Base-by-base conservation (phyloP, 2,888 invertebrate species). In the Dorcus parallelipipedus region DNA sequence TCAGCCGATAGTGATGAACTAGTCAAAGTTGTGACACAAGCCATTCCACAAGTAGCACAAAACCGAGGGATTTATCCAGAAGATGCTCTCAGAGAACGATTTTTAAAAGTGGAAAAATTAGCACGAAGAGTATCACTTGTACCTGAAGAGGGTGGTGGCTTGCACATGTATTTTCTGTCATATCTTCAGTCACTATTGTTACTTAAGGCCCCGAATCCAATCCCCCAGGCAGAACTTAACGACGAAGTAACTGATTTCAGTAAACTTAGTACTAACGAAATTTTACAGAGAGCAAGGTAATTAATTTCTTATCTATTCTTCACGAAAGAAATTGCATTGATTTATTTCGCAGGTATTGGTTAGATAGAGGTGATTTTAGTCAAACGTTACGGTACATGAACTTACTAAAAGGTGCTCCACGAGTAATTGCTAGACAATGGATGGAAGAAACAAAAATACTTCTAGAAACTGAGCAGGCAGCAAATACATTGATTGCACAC, bases 381-480 rank as follows among this genome's bases (percentile, higher is more conserved):
- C 86, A 88, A 76, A 91, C 96, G 0, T 79, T 97, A 8, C 86
- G 88, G 56, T 96, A 95, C 78, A 90, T 94, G 82, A 90, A 90
- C 73, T 84, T 95, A 26, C 80, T 98, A 59, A 82, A 88, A 70
- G 97, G 97, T n/a, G 95, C 95, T 39, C 87, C 98, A 0, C 83
- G 90, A 3, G 84, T 85, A 53, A 87, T 96, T 1, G 93, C 97
- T 0, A 78, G 81, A 43, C 89, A 93, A 64, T 98, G 97, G 97
- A 85, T 93, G 74, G 84, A 88, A 56, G 95, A 94, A 69, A 87
- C 93, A 0, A 84, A 88, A 54, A 83, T 91, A 51, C 84, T 92
- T 64, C 80, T 97, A 64, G 97, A 97, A 80, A 91, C 94, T 8
- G 86, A 90, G 73, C 95, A 95, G 77, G 95, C 95, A 9, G 93